Base-by-base conservation (phyloP, 2,113 vertebrate genomes). In the Sebastes fasciatus region DNA sequence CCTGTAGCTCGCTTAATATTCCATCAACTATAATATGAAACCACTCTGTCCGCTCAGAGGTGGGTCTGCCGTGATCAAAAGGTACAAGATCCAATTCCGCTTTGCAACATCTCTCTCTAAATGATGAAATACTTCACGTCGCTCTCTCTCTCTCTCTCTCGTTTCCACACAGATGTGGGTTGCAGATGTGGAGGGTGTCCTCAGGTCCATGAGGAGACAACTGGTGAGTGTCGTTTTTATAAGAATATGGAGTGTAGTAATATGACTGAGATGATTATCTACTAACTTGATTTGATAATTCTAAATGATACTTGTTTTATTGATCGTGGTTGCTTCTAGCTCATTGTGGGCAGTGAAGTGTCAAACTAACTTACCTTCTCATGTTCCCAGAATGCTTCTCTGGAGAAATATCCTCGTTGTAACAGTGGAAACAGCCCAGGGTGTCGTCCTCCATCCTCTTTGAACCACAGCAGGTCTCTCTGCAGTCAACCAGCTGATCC, bases 81-180 rank as follows among this genome's bases (percentile, higher is more conserved):
- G 49, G 21, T 34, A 4, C 66, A 68, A 8, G 42, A 85, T 19
- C 71, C 77, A 80, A 74, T 80, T 75, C 48, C 63, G 5, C 74
- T 74, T 75, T 70, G 43, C 84, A 88, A 69, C 43, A 65, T 72
- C 23, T 82, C 80, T 55, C 73, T 68, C 9, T 77, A 69, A 85
- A 88, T 92, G 77, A 90, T 88, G 82, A 89, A 93, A 91, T 79
- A 52, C 54, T 63, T 83, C 14, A 73, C 63, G 52, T 83, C 48
- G 42, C 80, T 73, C 40, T 67, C 55, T 83, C 46, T 46, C 81
- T 73, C 40, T 23, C 48, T 49, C 61, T 52, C 57, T 64, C 62
- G 0, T 42, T 23, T 17, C 51, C 43, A n/a, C 77, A 69, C 85
- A 94, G 90, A 82, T 83, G 77, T 92, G 91, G 87, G 86, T 86